Conservation (phyloP, 2,797 vertebrate species). For the Manis crassicaudata region DNA sequence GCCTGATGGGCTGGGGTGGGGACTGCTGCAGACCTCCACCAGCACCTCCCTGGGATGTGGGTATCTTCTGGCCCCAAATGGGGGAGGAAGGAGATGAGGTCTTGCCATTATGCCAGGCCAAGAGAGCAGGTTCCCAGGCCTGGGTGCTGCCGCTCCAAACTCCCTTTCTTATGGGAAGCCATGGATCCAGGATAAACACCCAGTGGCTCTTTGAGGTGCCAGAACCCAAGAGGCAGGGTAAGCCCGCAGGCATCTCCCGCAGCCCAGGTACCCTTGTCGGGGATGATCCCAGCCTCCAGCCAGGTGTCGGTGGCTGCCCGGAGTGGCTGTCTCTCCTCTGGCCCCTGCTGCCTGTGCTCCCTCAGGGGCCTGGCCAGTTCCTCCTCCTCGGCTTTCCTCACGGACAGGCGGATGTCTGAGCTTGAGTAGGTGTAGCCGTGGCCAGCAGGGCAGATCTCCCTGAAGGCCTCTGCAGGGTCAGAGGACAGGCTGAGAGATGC, state of each 20-base stretch:
- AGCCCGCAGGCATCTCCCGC: neutral
- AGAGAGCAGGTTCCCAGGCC: neutral
- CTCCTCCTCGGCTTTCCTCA: slow-evolving; percentile 92
- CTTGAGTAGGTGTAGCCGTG: slow-evolving; percentile 96
- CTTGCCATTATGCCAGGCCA: neutral
- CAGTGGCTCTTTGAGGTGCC: neutral
- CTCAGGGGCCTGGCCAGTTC: slow-evolving; percentile 87
- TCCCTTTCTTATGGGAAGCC: neutral
- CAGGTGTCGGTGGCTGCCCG: slow-evolving; percentile 66
- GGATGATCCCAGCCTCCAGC: slow-evolving; percentile 10
- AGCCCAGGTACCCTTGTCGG: slow-evolving; percentile 67
- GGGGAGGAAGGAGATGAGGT: neutral
- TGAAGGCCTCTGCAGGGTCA: slow-evolving; percentile 91
- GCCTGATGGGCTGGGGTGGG: neutral
- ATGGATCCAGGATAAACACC: neutral
- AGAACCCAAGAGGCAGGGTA: neutral
- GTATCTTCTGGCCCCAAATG: neutral
- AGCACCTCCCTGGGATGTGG: neutral
- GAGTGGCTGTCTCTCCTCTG: slow-evolving; percentile 78
- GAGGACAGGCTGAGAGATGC: slow-evolving; percentile 27
- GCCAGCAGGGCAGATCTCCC: slow-evolving; percentile 97
- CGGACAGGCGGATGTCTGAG: slow-evolving; percentile 88
- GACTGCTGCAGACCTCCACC: neutral
- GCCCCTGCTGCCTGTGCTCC: slow-evolving; percentile 72
- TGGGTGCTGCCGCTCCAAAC: neutral